Evolutionary conservation across 1,140 invertebrate genomes (phyloP), one percentile per base, ranked within the genome.

Genomic region (Triops longicaudatus): DNA sequence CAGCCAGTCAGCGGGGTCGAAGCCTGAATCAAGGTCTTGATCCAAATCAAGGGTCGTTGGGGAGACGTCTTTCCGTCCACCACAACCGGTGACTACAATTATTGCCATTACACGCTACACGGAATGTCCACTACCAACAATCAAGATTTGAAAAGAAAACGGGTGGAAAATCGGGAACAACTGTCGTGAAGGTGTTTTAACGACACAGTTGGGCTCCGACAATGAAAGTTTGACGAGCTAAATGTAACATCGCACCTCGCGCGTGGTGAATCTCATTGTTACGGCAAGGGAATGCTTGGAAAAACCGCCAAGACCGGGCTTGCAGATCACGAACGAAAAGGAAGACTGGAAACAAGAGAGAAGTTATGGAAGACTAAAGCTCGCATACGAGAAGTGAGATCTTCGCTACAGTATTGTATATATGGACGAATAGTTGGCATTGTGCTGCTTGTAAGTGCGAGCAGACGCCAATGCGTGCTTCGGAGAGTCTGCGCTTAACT

Each of bases 381-480:
- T 63, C n/a, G 14, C 14, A n/a, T n/a, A 63, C 17, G 50, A 14
- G 50, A n/a, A 22, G 50, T 14, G 50, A 63, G 50, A 63, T n/a
- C n/a, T 4, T 63, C 50, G 11, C 14, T 14, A 63, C 22, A 63
- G 17, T 22, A 63, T 63, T 63, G 50, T 63, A 63, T 22, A 63
- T 63, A 63, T 22, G 31, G 50, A 63, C 50, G 50, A 63, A 63
- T 17, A 63, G 50, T 63, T 6, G 50, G 50, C n/a, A 63, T 63
- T 63, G 50, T 63, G 50, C 50, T n/a, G 31, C 31, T 22, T 17
- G 50, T n/a, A 63, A 63, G 50, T 63, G 50, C 50, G 50, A 63
- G 50, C 50, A 63, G 50, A 63, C 50, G 50, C 50, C 50, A 63
- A 63, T 63, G 50, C 50, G 50, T 63, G 50, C 50, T n/a, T n/a